Evolutionary conservation across 2,888 invertebrate genomes (phyloP).

Genomic region (Globia sparganii): DNA sequence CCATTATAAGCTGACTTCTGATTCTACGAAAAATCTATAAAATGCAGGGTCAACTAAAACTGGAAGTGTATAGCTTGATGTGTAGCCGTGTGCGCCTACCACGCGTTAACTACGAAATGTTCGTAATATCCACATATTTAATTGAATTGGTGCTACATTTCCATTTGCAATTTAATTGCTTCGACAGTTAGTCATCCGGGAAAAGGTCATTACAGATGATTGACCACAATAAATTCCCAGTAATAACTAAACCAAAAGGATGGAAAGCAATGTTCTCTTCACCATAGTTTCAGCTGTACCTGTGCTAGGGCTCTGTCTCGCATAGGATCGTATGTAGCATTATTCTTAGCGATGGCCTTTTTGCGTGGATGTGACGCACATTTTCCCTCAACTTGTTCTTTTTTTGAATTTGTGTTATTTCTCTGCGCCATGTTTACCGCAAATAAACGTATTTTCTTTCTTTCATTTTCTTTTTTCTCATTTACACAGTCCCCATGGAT

Average conservation of each 20-base stretch:
- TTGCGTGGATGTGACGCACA: not conserved
- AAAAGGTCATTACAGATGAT: constrained; percentile 39
- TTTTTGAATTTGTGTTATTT: no score
- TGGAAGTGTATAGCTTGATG: not conserved
- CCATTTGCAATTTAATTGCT: constrained; percentile 37
- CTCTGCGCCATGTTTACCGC: not conserved
- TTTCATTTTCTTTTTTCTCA: no score
- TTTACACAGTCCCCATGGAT: no score
- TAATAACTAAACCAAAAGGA: not conserved
- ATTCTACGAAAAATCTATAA: not conserved
- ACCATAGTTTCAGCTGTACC: not conserved
- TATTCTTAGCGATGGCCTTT: not conserved
- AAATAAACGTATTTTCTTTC: not conserved
- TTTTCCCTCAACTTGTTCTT: not conserved
- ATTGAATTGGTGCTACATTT: constrained; percentile 29
- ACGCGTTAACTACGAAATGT: not conserved
- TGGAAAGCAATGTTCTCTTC: not conserved
- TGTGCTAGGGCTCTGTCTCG: not conserved
- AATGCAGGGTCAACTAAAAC: not conserved
- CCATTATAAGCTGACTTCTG: not conserved
- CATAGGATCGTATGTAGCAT: not conserved
- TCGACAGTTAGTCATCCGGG: constrained; percentile 28
- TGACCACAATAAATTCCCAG: constrained; percentile 25
- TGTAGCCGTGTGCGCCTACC: not conserved
- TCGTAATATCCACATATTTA: not conserved